A percentile compares a stretch with the other conserved stretches of the same genome.
Evolutionary conservation across 2,797 vertebrate genomes (phyloP).

Genomic region (Lagodon rhomboides): DNA sequence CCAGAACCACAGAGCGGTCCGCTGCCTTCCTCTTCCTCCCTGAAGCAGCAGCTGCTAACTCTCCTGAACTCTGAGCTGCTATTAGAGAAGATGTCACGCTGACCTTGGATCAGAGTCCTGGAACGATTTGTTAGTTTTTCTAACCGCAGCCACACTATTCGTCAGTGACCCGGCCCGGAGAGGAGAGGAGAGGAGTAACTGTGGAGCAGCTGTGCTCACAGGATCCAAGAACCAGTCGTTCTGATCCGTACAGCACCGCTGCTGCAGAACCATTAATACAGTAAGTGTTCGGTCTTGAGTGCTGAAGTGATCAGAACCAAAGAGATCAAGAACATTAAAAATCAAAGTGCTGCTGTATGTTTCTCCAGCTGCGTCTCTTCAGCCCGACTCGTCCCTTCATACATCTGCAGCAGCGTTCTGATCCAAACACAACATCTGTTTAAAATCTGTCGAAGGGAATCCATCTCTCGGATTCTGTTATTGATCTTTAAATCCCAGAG

Average conservation of each 20-base stretch:
- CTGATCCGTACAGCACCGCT: not conserved
- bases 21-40: not conserved
- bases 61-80: not conserved
- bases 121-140: not conserved
- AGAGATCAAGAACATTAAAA: no score
- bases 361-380: no score
- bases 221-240: not conserved
- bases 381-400: no score
- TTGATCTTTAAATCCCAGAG: no score
- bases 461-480: no score
- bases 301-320: no score
- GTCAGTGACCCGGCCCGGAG: not conserved
- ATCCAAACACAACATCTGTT: no score
- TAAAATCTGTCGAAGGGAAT: no score
- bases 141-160: not conserved
- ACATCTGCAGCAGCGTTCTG: no score
- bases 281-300: no score
- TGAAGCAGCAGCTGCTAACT: not conserved
- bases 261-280: not conserved
- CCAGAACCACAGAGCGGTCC: not conserved
- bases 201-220: not conserved
- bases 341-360: no score
- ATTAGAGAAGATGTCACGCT: not conserved
- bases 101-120: conserved; percentile 1
- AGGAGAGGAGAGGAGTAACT: not conserved